Base-by-base conservation (phyloP, 2,113 vertebrate species). In the Pluvialis apricaria region DNA sequence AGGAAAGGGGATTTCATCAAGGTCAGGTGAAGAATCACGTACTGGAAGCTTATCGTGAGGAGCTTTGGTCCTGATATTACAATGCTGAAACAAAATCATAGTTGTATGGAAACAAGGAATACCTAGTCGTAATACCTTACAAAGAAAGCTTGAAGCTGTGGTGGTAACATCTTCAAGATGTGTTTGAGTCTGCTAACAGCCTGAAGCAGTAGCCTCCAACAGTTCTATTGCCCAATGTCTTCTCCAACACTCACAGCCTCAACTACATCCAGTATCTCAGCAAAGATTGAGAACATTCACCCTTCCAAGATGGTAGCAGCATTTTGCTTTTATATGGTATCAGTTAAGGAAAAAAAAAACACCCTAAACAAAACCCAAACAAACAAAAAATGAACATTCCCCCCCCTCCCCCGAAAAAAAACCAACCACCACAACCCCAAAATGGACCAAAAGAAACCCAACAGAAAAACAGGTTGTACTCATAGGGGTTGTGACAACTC, bases 401-500 rank as follows among this genome's bases (percentile, higher is more conserved):
- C 2, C 16, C 3, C 21, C 21, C 2, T 3, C 22, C 3, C 25
- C 2, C 7, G 4, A 7, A 64, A 25, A 28, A 40, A 7, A 15
- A 40, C 4, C 2, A 34, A 42, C 26, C 16, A 40, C n/a, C 13
- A 25, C 4, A 45, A 45, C 18, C 45, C 44, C 17, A 7, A 45
- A 45, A 45, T 18, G 45, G 24, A 25, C 12, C 20, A 61, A 55
- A 68, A 24, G 25, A 25, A 40, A 3, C 1, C 4, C 32, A 70
- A 11, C 13, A 68, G 54, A 49, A 51, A 80, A 25, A 0, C 5
- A 11, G 5, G 14, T 60, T 32, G 7, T 71, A 31, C 14, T 91
- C 13, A 18, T 71, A 88, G 58, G 24, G 80, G 18, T 57, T 73
- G 40, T 81, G 51, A 64, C 72, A 78, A 19, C 31, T 14, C 49